These are phyloP conservation scores for Salvator merianae DNA, from an alignment of 2,113 vertebrate species.

Conservation along the genomic window DNA sequence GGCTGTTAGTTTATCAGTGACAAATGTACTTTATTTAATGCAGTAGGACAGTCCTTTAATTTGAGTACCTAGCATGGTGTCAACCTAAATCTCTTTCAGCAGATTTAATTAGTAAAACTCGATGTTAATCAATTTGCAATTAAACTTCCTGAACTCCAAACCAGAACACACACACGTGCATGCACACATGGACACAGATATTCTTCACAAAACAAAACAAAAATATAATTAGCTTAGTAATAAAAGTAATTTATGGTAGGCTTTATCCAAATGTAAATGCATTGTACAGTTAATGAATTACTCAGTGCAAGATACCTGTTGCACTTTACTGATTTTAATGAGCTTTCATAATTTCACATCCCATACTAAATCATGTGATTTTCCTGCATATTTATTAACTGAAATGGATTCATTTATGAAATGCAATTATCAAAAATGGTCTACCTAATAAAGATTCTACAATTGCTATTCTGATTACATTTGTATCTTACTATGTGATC, in stretches of 20 bases:
- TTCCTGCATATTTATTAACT: conserved; percentile 55
- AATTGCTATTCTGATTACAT: not conserved
- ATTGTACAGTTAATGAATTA: conserved; percentile 66
- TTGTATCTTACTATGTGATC: conserved; percentile 16
- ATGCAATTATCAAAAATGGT: conserved; percentile 6
- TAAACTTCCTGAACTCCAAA: conserved; percentile 57
- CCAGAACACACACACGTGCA: conserved; percentile 18
- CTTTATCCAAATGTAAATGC: conserved; percentile 38
- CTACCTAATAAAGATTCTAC: conserved; percentile 22
- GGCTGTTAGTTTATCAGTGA: conserved; percentile 56
- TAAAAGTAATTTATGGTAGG: conserved; percentile 55
- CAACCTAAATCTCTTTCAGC: conserved; percentile 64
- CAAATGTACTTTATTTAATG: conserved; percentile 67
- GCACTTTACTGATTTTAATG: conserved; percentile 67
- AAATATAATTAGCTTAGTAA: conserved; percentile 44
- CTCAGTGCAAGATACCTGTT: conserved; percentile 54
- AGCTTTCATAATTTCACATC: conserved; percentile 63
- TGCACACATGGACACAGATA: conserved; percentile 18
- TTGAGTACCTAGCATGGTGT: conserved; percentile 56
- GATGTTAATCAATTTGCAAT: conserved; percentile 68
- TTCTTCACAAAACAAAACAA: conserved; percentile 43
- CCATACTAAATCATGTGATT: conserved; percentile 48
- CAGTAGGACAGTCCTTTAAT: conserved; percentile 65
- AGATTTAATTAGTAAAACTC: conserved; percentile 73
- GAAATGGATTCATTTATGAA: conserved; percentile 47